Evolutionary conservation across 35 echinoderm and acorn worm genomes (phyloP).

Genomic region (Ophiothrix spiculata): DNA sequence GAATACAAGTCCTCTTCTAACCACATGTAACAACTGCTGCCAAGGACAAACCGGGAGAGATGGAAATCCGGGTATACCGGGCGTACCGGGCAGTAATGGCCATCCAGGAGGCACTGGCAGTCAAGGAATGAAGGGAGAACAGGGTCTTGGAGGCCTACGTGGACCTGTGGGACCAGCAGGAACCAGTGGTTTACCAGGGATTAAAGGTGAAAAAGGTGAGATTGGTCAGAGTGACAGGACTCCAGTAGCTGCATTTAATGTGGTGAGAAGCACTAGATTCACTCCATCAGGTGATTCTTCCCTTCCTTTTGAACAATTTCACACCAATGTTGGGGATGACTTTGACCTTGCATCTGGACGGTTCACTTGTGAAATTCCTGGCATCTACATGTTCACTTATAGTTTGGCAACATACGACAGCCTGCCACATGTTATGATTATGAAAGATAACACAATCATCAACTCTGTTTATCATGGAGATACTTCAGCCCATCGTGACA

Average conservation of each 20-base stretch:
- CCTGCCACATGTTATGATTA: not conserved
- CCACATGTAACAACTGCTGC: too few relatives aligned
- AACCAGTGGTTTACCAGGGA: not conserved
- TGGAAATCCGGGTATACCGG: too few relatives aligned
- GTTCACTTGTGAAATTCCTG: constrained; percentile 1
- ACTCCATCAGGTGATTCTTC: not conserved
- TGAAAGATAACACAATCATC: not conserved
- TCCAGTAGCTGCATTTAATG: not conserved
- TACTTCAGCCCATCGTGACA: not conserved
- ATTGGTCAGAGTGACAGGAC: not conserved
- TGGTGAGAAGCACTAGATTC: not conserved
- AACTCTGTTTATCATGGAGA: not conserved
- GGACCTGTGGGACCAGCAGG: not conserved
- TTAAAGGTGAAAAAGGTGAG: not conserved
- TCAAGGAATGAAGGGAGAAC: too few relatives aligned
- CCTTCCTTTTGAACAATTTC: not conserved
- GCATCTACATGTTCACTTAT: not conserved
- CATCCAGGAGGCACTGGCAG: too few relatives aligned
- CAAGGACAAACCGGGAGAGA: too few relatives aligned
- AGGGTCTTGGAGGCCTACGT: too few relatives aligned
- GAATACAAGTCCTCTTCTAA: too few relatives aligned
- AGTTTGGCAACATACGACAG: not conserved
- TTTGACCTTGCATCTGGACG: not conserved
- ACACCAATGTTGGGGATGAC: not conserved
- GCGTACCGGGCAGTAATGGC: too few relatives aligned